Percentiles rank a stretch among this genome's conserved stretches.
These are phyloP conservation scores for Apaloderma vittatum DNA, from an alignment of 2,113 vertebrate species.

Conservation along the genomic window DNA sequence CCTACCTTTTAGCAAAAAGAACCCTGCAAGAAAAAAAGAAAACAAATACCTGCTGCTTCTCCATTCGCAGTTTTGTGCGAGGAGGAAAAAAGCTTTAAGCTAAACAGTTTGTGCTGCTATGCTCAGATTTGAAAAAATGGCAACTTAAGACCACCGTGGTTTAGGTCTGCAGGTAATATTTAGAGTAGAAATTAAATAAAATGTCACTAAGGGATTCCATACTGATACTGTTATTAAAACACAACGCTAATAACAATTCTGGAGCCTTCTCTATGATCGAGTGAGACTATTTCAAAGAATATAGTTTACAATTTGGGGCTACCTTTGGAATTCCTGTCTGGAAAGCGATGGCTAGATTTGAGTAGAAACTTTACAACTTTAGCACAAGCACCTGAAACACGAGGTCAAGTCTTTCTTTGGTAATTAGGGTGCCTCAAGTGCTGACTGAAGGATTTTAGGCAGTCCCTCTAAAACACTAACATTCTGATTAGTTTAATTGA, in stretches of 20 bases:
- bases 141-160: too few species aligned
- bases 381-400: background rate
- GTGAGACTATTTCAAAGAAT: background rate
- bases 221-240: background rate
- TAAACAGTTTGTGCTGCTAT: too few species aligned
- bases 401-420: background rate
- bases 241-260: background rate
- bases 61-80: too few species aligned
- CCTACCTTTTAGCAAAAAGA: background rate
- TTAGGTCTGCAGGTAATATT: background rate
- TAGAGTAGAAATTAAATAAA: background rate
- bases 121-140: too few species aligned
- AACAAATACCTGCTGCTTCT: too few species aligned
- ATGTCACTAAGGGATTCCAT: background rate
- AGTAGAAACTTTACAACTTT: background rate
- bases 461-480: background rate
- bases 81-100: background rate
- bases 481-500: background rate
- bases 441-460: background rate
- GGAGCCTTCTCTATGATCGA: background rate
- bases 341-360: background rate
- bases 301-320: background rate
- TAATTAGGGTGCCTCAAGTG: fast-evolving
- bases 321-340: background rate
- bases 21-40: too few species aligned